Evolutionary conservation across 2,113 vertebrate genomes (phyloP).

Genomic region (human (Homo sapiens)): GRCh38 chr5:146562001-146562500

Average conservation of each 20-base stretch:
- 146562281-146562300: not conserved
- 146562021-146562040: too few species aligned
- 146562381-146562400: not conserved
- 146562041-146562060: not conserved
- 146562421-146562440: not conserved
- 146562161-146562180: not conserved
- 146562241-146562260: not conserved
- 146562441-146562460: not conserved
- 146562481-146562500: not conserved
- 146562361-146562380: not conserved
- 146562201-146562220: not conserved
- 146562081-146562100: not conserved
- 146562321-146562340: not conserved
- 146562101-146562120: not conserved
- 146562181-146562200: not conserved
- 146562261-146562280: not conserved
- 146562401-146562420: not conserved
- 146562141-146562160: not conserved
- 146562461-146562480: not conserved
- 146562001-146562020: not conserved
- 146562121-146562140: not conserved
- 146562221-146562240: not conserved
- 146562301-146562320: not conserved
- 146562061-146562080: not conserved
- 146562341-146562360: not conserved